Evolutionary conservation across 2,888 invertebrate genomes (phyloP), one percentile per base, ranked within the genome.

Genomic region (Dimorphilus gyrociliatus): DNA sequence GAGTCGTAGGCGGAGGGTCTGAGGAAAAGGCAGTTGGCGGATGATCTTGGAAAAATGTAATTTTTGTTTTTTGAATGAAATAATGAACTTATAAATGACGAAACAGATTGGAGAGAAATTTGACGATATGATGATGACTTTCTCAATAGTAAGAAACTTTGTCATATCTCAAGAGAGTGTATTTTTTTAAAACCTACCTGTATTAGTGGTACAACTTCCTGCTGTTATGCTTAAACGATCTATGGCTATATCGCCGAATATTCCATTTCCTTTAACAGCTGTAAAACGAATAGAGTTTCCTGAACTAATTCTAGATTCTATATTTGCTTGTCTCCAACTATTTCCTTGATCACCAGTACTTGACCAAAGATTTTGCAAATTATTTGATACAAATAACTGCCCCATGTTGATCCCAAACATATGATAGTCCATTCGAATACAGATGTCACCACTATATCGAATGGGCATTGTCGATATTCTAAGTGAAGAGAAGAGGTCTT

Each of bases 241-340:
- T 27, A 59, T 47, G 27, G 57, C 56, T 32, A 59, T 57, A 38
- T 54, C 55, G 12, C 54, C 53, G 4, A 34, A 38, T 33, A 33
- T 41, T 12, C 46, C 35, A 7, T 31, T 32, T 13, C 53, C 53
- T 27, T 41, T 41, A 7, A 41, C 41, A 14, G 42, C 54, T 26
- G 48, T 44, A 15, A 54, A 42, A 16, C 48, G 32, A 6, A 53
- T 32, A 3, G 25, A 26, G 23, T 33, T 33, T 35, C 27, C 23
- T 34, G 31, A 32, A 34, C n/a, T 8, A 30, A 39, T 21, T 51
- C 37, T 13, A 35, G 37, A 55, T 55, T n/a, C n/a, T n/a, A n/a
- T n/a, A 31, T 49, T 45, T 10, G 43, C 52, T 29, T 48, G 44
- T 4, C 37, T 40, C 55, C 56, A 55, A 13, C 42, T 35, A 25